A percentile compares a stretch with the other conserved stretches of the same genome.
phyloP scores from a whole-genome alignment of 2,113 vertebrate species.

The Gavia stellata region DNA sequence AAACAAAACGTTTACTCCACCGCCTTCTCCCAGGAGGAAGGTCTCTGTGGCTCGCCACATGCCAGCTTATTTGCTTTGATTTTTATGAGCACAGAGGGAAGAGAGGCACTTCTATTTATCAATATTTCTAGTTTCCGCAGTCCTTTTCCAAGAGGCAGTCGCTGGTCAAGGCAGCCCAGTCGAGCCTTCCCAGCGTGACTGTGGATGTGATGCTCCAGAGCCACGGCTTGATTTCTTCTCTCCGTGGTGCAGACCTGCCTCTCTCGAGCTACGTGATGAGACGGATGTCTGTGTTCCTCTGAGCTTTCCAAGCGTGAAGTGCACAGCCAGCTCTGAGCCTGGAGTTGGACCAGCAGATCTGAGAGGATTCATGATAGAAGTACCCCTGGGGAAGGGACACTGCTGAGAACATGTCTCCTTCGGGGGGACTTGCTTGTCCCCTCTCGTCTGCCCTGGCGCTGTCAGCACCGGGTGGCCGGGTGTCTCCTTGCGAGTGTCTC shows the following conservation, averaged over 20 bases:
- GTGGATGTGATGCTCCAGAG: neutral
- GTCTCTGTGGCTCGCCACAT: neutral
- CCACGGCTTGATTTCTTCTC: neutral
- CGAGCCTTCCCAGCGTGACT: neutral
- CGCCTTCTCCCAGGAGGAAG: neutral
- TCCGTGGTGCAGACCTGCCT: neutral
- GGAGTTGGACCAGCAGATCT: neutral
- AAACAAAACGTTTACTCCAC: neutral
- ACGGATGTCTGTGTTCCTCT: constrained; percentile 2
- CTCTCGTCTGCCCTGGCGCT: neutral
- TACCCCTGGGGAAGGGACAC: neutral
- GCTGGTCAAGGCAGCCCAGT: neutral
- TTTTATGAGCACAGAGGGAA: neutral
- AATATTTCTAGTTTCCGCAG: neutral
- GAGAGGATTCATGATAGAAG: neutral
- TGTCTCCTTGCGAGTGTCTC: neutral
- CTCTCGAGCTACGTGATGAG: neutral
- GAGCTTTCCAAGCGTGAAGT: constrained; percentile 28
- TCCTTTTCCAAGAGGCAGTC: neutral
- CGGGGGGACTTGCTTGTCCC: neutral
- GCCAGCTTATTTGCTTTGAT: neutral
- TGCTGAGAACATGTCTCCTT: neutral
- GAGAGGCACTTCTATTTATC: neutral
- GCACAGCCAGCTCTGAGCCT: constrained; percentile 19
- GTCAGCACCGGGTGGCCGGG: rapidly evolving